A percentile compares a stretch with the other conserved stretches of the same genome.
These are phyloP conservation scores for Apteryx mantelli DNA, from an alignment of 2,113 vertebrate genomes.

Conservation along the genomic window DNA sequence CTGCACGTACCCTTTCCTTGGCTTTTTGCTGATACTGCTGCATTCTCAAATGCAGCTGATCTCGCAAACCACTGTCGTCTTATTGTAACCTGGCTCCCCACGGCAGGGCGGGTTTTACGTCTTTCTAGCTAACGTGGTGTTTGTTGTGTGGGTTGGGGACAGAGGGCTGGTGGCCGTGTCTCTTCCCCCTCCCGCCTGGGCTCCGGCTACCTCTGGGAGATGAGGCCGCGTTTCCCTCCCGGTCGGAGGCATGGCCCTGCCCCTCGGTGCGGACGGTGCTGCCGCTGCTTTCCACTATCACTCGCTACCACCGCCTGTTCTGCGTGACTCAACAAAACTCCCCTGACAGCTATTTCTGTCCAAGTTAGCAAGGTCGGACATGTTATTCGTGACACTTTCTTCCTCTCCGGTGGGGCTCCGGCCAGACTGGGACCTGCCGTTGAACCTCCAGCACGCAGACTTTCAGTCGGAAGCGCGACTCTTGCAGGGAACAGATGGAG, in stretches of 20 bases:
- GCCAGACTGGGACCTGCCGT: background rate
- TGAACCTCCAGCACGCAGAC: background rate
- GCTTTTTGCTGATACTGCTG: background rate
- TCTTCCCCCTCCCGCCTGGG: background rate
- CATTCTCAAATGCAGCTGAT: accelerated
- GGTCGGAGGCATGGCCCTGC: accelerated
- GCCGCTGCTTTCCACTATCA: background rate
- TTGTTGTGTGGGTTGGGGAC: background rate
- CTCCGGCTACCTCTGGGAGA: background rate
- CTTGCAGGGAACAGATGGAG: background rate
- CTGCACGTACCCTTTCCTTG: accelerated
- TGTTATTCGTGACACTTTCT: constrained; percentile 33
- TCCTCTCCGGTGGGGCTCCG: background rate
- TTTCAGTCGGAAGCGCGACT: background rate
- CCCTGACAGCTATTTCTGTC: background rate
- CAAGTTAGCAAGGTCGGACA: accelerated
- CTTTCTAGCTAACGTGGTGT: accelerated
- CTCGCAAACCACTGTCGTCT: accelerated
- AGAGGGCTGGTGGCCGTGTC: background rate
- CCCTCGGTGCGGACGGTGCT: background rate
- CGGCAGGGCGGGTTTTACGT: background rate
- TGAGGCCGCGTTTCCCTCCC: background rate
- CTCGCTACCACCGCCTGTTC: background rate
- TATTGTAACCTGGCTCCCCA: accelerated
- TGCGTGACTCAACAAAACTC: background rate